Percentiles rank a stretch among this genome's conserved stretches.
phyloP scores from a whole-genome alignment of 2,888 invertebrate species.

The Pandemis corylana region DNA sequence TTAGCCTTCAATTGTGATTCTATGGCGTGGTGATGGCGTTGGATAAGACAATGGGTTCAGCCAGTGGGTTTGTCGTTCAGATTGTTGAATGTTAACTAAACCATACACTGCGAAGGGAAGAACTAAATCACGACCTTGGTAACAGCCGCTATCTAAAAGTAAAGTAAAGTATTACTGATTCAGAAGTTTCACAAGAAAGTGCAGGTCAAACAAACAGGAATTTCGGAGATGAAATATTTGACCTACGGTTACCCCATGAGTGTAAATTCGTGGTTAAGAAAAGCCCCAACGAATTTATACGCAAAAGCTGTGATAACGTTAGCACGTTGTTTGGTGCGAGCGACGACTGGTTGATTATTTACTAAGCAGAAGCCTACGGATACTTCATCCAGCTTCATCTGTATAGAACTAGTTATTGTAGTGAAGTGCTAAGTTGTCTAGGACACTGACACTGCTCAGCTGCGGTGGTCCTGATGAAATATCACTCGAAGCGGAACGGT shows the following conservation, averaged over 20 bases:
- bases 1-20: background rate
- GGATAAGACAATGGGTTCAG: no score
- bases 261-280: background rate
- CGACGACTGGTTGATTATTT: background rate
- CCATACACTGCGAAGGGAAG: no score
- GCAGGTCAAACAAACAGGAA: no score
- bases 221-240: background rate
- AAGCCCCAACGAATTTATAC: background rate
- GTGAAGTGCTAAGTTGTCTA: background rate
- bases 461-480: background rate
- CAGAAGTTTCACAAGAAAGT: no score
- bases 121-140: no score
- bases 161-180: no score
- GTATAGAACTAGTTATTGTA: background rate
- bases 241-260: background rate
- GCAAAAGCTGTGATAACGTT: background rate
- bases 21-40: background rate
- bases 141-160: no score
- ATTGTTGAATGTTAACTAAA: background rate
- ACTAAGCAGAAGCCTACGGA: background rate
- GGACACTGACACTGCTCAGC: background rate
- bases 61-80: no score
- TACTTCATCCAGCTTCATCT: background rate
- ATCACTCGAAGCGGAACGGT: constrained; percentile 3
- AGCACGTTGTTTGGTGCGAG: background rate